These are phyloP conservation scores for Acanthoscelides obtectus DNA, from an alignment of 2,888 invertebrate species.

Conservation along the genomic window DNA sequence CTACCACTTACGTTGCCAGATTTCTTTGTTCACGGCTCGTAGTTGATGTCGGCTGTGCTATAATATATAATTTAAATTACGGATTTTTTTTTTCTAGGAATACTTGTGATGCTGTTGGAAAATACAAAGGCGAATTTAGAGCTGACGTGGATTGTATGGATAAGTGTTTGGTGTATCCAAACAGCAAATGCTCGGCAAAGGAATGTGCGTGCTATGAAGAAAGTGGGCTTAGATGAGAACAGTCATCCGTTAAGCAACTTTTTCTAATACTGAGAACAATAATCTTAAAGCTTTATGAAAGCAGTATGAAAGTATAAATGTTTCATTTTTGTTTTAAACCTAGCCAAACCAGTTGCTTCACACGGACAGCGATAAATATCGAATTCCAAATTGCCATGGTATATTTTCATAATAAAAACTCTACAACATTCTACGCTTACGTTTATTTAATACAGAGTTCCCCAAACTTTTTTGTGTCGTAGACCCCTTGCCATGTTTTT, in stretches of 20 bases:
- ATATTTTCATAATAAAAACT: not conserved
- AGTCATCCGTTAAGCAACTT: no score
- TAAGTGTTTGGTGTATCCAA: slow-evolving; percentile 74
- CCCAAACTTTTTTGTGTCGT: no score
- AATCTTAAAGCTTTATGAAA: no score
- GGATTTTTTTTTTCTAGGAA: slow-evolving; percentile 54
- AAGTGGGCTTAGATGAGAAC: not conserved
- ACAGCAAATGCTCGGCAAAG: slow-evolving; percentile 58
- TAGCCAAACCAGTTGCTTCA: not conserved
- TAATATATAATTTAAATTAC: no score
- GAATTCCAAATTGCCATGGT: not conserved
- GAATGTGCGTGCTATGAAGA: slow-evolving; percentile 36
- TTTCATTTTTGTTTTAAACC: no score
- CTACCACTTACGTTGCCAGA: no score
- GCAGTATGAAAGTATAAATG: no score
- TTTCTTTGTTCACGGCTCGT: no score
- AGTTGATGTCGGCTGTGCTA: no score
- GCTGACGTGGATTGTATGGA: slow-evolving; percentile 85
- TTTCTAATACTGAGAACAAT: no score
- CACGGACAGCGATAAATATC: not conserved
- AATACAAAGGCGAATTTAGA: slow-evolving; percentile 62
- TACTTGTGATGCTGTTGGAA: slow-evolving; percentile 77
- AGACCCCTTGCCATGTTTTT: no score
- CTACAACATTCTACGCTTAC: not conserved
- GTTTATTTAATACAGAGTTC: no score